Evolutionary conservation across 2,888 invertebrate genomes (phyloP).

Genomic region (Anodontia alba): DNA sequence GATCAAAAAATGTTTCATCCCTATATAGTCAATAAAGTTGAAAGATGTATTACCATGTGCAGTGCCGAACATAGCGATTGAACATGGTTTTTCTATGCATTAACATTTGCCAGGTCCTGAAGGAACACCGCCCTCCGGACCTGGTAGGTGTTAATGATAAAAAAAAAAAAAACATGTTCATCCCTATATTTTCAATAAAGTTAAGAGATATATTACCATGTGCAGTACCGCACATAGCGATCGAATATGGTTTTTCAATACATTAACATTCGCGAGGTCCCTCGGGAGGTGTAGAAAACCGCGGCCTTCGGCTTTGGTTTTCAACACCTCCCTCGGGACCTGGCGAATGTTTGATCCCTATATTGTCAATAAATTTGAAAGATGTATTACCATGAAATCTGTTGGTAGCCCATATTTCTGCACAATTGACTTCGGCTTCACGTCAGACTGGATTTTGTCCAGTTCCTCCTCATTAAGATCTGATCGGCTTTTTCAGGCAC

Average conservation of each 20-base stretch:
- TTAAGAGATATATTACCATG: neutral
- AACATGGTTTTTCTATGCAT: too few species aligned
- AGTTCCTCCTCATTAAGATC: neutral
- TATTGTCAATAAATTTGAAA: neutral
- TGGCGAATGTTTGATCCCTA: neutral
- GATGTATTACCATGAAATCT: neutral
- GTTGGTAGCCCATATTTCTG: neutral
- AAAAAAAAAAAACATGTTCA: neutral
- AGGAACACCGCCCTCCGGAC: too few species aligned
- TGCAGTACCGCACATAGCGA: too few species aligned
- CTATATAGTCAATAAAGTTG: neutral
- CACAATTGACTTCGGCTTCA: neutral
- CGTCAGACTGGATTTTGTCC: neutral
- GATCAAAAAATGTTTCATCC: neutral
- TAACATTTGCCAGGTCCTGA: neutral
- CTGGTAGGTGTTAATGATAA: neutral
- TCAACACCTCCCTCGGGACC: too few species aligned
- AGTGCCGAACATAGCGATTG: too few species aligned
- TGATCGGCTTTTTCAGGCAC: neutral
- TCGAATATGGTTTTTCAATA: too few species aligned
- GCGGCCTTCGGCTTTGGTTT: too few species aligned
- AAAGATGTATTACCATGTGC: neutral
- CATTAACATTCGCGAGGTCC: too few species aligned
- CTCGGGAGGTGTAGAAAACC: too few species aligned
- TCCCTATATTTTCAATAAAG: neutral